These are phyloP conservation scores for Tetramorium bicarinatum DNA, from an alignment of 2,888 invertebrate genomes.

Conservation along the genomic window DNA sequence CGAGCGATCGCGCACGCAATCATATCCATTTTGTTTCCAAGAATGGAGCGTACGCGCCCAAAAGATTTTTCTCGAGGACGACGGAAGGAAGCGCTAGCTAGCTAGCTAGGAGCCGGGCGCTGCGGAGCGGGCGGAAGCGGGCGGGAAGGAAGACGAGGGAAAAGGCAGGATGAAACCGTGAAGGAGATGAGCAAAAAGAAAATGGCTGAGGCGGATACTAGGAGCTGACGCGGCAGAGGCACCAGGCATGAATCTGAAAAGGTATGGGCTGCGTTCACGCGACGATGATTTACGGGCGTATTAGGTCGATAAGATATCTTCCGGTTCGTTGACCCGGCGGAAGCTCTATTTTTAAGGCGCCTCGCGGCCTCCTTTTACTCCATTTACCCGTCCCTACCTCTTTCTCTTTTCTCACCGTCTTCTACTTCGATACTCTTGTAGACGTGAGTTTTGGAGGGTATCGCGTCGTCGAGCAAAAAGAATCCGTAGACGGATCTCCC, in stretches of 20 bases:
- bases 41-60: conserved; percentile 34
- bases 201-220: conserved; percentile 58
- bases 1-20: conserved; percentile 62
- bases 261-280: conserved; percentile 79
- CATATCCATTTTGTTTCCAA: conserved; percentile 68
- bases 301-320: conserved; percentile 81
- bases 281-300: conserved; percentile 81
- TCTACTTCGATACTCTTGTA: conserved; percentile 42
- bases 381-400: conserved; percentile 64
- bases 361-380: conserved; percentile 72
- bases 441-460: conserved; percentile 47
- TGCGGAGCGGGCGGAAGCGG: background rate
- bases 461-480: conserved; percentile 46
- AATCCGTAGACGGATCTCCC: conserved; percentile 33
- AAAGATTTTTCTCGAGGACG: conserved; percentile 60
- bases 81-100: conserved; percentile 58
- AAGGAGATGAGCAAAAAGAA: conserved; percentile 53
- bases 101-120: conserved; percentile 27
- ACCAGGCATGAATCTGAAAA: conserved; percentile 79
- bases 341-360: conserved; percentile 77
- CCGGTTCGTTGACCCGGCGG: conserved; percentile 78
- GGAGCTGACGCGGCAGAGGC: conserved; percentile 79
- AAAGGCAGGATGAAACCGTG: conserved; percentile 45
- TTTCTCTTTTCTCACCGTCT: conserved; percentile 53
- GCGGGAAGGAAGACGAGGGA: background rate